phyloP scores from a whole-genome alignment of 2,888 invertebrate species.

The Diploptera punctata region DNA sequence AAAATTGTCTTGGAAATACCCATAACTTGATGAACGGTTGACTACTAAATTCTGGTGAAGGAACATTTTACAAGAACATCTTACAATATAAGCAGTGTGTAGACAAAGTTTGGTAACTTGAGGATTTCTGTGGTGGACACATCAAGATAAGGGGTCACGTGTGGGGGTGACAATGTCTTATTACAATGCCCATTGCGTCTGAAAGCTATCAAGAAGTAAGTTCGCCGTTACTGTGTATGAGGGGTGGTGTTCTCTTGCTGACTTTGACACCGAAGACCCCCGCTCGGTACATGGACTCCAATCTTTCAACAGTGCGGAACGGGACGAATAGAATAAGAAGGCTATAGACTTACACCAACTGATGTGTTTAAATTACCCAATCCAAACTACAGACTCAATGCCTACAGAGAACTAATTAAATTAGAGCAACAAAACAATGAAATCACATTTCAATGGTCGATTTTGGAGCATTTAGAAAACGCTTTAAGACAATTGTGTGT shows the following conservation, averaged over 20 bases:
- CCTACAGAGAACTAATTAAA: no score
- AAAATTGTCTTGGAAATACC: no score
- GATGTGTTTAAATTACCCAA: no score
- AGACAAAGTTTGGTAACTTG: constrained; percentile 11
- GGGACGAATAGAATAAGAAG: no score
- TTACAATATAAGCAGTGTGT: background rate
- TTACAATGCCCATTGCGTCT: constrained; percentile 10
- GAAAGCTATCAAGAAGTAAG: constrained; percentile 15
- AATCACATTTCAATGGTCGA: no score
- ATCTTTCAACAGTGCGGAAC: background rate
- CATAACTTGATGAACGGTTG: no score
- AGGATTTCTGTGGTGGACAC: constrained; percentile 5
- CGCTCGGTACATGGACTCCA: background rate
- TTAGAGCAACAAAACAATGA: no score
- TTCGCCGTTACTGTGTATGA: background rate
- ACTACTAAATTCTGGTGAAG: no score
- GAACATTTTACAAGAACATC: no score
- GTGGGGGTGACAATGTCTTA: constrained; percentile 11
- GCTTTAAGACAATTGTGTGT: no score
- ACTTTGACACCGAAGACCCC: constrained; percentile 8
- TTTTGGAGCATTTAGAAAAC: no score
- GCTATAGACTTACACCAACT: background rate
- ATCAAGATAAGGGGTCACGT: background rate
- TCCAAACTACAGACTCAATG: no score
- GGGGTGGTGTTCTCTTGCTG: background rate